phyloP scores from a whole-genome alignment of 2,888 invertebrate genomes.

The Venustoraphidia nigricollis region DNA sequence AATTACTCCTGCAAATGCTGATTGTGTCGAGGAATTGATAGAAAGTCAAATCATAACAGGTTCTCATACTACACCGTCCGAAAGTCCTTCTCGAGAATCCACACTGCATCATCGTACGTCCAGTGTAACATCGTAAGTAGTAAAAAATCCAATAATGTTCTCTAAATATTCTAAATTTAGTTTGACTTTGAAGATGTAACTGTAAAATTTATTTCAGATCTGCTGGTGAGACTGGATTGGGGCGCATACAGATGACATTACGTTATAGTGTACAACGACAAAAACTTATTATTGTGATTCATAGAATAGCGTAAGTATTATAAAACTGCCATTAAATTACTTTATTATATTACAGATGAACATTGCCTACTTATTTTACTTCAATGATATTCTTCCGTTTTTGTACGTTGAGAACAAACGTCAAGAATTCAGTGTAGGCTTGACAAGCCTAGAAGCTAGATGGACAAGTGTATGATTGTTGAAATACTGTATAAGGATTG shows the following conservation, averaged over 20 bases:
- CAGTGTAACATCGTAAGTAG: slow-evolving; percentile 25
- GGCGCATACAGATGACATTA: slow-evolving; percentile 70
- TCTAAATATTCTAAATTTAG: not conserved
- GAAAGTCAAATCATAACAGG: not conserved
- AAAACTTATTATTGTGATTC: slow-evolving; percentile 67
- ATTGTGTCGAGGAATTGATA: slow-evolving; percentile 8
- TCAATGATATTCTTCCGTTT: not conserved
- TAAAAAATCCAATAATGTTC: not conserved
- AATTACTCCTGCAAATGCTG: slow-evolving; percentile 7
- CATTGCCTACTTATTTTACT: not conserved
- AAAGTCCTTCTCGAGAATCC: slow-evolving; percentile 13
- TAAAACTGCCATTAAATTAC: not conserved
- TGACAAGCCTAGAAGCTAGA: too few species aligned
- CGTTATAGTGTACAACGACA: slow-evolving; percentile 74
- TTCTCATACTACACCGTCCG: slow-evolving; percentile 20
- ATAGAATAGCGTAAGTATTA: slow-evolving; percentile 70
- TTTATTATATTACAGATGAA: not conserved
- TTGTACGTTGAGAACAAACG: too few species aligned
- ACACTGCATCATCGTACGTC: slow-evolving; percentile 24
- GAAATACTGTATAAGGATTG: not conserved
- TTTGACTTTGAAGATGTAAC: not conserved
- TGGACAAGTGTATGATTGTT: too few species aligned
- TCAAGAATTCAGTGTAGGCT: too few species aligned
- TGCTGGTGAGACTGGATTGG: slow-evolving; percentile 58
- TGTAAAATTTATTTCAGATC: slow-evolving; percentile 28